A percentile compares a stretch with the other conserved stretches of the same genome.
phyloP scores from a whole-genome alignment of 2,113 vertebrate species.

The Gymnorhina tibicen region DNA sequence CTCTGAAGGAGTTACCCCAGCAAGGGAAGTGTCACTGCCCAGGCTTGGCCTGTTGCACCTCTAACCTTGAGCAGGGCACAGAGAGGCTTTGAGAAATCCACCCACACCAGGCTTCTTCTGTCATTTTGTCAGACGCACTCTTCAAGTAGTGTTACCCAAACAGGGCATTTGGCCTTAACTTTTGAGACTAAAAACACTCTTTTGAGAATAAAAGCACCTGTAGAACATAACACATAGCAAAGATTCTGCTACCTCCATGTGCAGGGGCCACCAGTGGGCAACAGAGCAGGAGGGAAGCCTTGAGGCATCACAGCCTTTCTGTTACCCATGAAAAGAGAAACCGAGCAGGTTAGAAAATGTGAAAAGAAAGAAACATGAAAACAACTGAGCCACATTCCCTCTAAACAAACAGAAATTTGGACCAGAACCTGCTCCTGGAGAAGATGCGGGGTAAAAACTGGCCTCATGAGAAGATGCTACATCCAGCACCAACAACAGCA shows the following conservation, averaged over 20 bases:
- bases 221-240: background rate
- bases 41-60: background rate
- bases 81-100: background rate
- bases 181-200: background rate
- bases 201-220: constrained; percentile 9
- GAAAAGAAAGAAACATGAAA: background rate
- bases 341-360: background rate
- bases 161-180: constrained; percentile 3
- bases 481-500: background rate
- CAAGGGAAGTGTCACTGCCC: background rate
- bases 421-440: background rate
- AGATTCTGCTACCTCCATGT: background rate
- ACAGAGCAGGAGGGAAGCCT: background rate
- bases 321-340: background rate
- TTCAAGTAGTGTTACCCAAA: background rate
- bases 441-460: background rate
- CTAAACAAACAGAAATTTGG: background rate
- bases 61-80: background rate
- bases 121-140: background rate
- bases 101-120: constrained; percentile 13
- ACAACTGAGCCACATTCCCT: background rate
- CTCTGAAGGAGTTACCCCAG: background rate
- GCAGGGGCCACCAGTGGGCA: background rate
- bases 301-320: background rate
- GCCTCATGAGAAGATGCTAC: background rate